Evolutionary conservation across 1,140 invertebrate species (phyloP).

Genomic region (Teleogryllus occipitalis): DNA sequence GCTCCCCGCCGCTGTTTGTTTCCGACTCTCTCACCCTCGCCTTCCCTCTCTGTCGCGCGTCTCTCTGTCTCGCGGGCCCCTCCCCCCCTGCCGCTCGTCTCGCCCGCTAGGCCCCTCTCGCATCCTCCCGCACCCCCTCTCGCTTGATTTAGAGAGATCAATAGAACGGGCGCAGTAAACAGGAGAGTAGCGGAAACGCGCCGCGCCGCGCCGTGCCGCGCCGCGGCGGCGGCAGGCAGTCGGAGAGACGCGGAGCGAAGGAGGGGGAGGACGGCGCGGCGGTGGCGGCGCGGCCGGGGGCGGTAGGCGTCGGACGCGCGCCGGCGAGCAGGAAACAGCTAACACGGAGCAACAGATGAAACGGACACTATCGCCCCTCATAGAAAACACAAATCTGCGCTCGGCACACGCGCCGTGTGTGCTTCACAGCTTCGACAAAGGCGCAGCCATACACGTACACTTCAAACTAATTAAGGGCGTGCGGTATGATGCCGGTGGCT

Average conservation of each 20-base stretch:
- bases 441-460: background rate
- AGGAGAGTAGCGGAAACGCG: background rate
- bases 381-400: background rate
- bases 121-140: background rate
- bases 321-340: background rate
- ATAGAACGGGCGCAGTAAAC: conserved; percentile 11
- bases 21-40: background rate
- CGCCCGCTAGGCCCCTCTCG: background rate
- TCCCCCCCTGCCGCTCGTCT: background rate
- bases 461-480: background rate
- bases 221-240: background rate
- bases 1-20: conserved; percentile 13
- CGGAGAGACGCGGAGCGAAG: background rate
- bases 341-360: background rate
- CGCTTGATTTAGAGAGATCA: conserved; percentile 16
- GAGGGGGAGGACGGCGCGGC: no score
- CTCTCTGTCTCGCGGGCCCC: conserved; percentile 2
- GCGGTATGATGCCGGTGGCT: background rate
- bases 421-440: background rate
- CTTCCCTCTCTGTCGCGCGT: background rate
- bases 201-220: no score
- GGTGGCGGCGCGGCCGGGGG: no score
- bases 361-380: background rate
- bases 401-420: background rate
- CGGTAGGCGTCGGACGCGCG: background rate